Percentiles rank a stretch among this genome's conserved stretches.
phyloP scores from a whole-genome alignment of 2,888 invertebrate species.

The Elegia similella region DNA sequence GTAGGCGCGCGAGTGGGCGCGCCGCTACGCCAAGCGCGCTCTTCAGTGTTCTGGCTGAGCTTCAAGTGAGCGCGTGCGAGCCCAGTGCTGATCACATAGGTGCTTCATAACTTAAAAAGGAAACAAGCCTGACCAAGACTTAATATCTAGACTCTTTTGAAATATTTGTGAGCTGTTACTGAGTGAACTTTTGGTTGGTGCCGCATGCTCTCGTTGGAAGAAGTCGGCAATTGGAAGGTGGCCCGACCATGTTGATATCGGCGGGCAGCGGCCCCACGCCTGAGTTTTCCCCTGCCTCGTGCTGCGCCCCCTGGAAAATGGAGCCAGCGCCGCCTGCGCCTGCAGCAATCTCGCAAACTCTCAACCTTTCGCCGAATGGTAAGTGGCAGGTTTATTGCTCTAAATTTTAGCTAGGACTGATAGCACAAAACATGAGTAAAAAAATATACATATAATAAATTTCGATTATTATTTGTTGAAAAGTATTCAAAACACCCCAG shows the following conservation, averaged over 20 bases:
- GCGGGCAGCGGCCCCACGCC: constrained; percentile 83
- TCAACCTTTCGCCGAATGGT: constrained; percentile 83
- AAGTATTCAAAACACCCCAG: no score
- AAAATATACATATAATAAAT: no score
- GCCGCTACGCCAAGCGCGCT: constrained; percentile 77
- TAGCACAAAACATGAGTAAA: no score
- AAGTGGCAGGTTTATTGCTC: constrained; percentile 31
- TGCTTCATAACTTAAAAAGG: constrained; percentile 41
- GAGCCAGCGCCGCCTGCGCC: constrained; percentile 81
- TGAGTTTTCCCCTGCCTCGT: constrained; percentile 80
- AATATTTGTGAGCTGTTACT: constrained; percentile 45
- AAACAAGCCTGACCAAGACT: constrained; percentile 26
- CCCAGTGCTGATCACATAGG: constrained; percentile 50
- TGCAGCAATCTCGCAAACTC: constrained; percentile 70
- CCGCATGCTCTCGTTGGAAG: constrained; percentile 55
- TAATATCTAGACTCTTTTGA: constrained; percentile 31
- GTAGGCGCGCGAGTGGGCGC: constrained; percentile 80
- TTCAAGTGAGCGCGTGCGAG: constrained; percentile 77
- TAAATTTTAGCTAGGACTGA: no score
- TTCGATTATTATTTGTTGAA: no score
- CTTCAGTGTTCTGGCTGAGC: constrained; percentile 82
- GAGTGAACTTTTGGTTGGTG: constrained; percentile 58
- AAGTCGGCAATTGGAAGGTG: constrained; percentile 52
- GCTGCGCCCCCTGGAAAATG: constrained; percentile 85
- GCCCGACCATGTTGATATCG: constrained; percentile 84